A percentile compares a stretch with the other conserved stretches of the same genome.
Conservation (phyloP, 1,140 invertebrate species). For the Maconellicoccus hirsutus region DNA sequence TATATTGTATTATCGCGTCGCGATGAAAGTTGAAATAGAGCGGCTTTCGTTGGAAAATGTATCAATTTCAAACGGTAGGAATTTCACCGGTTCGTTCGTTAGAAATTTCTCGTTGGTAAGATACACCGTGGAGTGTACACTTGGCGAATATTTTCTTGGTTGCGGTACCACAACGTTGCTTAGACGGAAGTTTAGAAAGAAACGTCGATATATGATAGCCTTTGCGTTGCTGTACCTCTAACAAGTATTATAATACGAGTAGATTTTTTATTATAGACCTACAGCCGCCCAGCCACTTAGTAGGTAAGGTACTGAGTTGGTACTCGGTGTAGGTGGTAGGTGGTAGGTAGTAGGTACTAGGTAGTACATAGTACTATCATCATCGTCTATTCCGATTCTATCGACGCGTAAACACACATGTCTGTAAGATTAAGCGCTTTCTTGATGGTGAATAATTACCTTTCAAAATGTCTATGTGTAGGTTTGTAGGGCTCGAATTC, state of each 20-base stretch:
- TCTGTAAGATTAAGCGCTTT: not conserved
- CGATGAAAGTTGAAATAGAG: not conserved
- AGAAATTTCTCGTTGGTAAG: not conserved
- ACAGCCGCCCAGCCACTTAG: no score
- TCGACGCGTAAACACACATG: no score
- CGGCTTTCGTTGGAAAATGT: not conserved
- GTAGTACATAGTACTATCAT: no score
- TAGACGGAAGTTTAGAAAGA: not conserved
- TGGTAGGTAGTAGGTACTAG: no score
- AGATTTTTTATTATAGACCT: no score
- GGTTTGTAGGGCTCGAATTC: not conserved
- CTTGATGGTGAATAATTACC: not conserved
- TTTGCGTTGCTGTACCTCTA: no score
- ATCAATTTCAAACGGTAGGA: not conserved
- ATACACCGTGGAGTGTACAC: no score
- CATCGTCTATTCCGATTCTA: no score
- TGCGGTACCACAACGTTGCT: no score
- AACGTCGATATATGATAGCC: slow-evolving; percentile 3
- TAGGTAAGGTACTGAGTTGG: no score
- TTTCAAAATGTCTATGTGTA: not conserved
- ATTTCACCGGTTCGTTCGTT: not conserved
- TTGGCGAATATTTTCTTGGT: not conserved
- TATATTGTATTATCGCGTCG: not conserved
- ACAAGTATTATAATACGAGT: no score
- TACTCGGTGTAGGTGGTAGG: no score